Percentiles rank a stretch among this genome's conserved stretches.
phyloP scores from a whole-genome alignment of 2,888 invertebrate species.

The Lasioglossum zephyrum region DNA sequence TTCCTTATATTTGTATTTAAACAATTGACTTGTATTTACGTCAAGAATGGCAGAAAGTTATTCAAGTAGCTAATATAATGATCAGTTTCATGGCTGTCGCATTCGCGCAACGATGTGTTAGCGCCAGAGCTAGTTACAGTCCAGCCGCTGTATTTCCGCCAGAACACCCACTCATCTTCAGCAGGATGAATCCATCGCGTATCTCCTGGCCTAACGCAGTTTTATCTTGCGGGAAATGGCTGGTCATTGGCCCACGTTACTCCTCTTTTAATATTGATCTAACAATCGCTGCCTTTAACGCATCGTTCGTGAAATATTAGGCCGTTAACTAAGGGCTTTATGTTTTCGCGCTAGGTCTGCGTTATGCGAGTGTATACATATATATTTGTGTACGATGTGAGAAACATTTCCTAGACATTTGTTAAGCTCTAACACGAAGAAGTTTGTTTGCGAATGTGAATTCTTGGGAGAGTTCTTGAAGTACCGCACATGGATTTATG shows the following conservation, averaged over 20 bases:
- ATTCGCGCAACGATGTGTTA: neutral
- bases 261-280: slow-evolving; percentile 53
- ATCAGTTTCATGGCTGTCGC: neutral
- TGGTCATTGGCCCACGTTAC: slow-evolving; percentile 79
- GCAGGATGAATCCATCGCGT: slow-evolving; percentile 73
- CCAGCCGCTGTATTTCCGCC: slow-evolving; percentile 54
- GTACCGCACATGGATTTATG: too few species aligned
- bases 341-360: neutral
- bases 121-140: neutral
- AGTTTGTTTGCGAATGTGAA: too few species aligned
- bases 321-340: neutral
- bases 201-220: slow-evolving; percentile 72
- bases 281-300: slow-evolving; percentile 34
- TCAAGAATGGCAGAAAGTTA: neutral
- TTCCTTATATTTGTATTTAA: neutral
- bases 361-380: neutral
- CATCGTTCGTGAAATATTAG: neutral
- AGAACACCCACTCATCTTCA: slow-evolving; percentile 70
- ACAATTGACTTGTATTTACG: neutral
- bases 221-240: slow-evolving; percentile 77
- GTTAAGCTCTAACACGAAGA: too few species aligned
- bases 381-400: neutral
- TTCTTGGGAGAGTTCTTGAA: too few species aligned
- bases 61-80: neutral
- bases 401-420: neutral